Evolutionary conservation across 2,888 invertebrate species (phyloP).

Genomic region (Lasioglossum calceatum): DNA sequence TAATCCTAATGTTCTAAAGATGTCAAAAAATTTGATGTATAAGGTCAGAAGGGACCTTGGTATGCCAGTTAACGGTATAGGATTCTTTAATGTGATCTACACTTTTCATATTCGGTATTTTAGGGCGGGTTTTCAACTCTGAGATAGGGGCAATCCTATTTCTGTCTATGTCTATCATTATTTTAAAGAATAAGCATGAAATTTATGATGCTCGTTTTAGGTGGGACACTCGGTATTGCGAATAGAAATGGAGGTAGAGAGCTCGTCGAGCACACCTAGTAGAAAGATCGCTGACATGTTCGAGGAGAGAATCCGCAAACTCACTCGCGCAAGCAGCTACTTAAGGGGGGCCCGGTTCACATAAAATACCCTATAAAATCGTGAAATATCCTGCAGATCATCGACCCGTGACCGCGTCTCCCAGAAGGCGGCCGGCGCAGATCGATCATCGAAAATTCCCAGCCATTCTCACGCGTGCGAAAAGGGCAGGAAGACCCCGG

Average conservation of each 20-base stretch:
- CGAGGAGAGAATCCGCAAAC: background rate
- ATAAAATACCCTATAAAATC: slow-evolving; percentile 30
- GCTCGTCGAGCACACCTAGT: background rate
- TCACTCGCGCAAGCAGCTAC: background rate
- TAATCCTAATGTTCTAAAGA: too few relatives aligned
- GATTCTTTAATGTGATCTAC: too few relatives aligned
- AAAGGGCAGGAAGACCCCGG: slow-evolving; percentile 38
- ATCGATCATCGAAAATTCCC: slow-evolving; percentile 65
- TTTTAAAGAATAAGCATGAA: background rate
- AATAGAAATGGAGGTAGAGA: background rate
- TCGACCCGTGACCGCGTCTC: slow-evolving; percentile 26
- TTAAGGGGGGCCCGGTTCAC: background rate
- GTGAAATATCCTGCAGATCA: slow-evolving; percentile 26
- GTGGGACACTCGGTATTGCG: background rate
- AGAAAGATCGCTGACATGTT: background rate
- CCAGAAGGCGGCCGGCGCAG: slow-evolving; percentile 32
- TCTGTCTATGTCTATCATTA: background rate
- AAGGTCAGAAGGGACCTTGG: too few relatives aligned
- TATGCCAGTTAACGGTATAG: too few relatives aligned
- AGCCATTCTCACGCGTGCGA: slow-evolving; percentile 69
- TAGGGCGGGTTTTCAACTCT: too few relatives aligned
- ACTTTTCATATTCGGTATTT: too few relatives aligned
- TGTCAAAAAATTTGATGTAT: too few relatives aligned
- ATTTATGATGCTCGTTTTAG: background rate
- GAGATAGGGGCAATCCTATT: too few relatives aligned